Base-by-base conservation (phyloP, 2,888 invertebrate genomes). In the Tipula unca region DNA sequence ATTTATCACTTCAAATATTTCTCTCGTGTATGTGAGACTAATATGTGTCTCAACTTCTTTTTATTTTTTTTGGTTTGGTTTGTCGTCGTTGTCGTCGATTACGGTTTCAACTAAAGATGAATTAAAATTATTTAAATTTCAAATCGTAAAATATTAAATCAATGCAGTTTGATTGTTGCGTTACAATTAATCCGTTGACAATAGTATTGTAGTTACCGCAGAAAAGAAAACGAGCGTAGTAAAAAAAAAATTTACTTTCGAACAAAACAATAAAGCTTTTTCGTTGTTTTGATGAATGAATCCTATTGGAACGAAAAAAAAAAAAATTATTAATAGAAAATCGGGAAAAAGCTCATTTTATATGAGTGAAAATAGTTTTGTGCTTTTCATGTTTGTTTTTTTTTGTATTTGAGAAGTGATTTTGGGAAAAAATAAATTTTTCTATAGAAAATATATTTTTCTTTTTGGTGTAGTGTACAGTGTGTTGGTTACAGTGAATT, bases 271-370 rank as follows among this genome's bases (percentile, higher is more conserved):
- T 25, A 69, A 69, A 69, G 69, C 69, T 69, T 10, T 20, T 69
- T 69, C 25, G 69, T 69, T 69, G 69, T 69, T 69, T 69, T 69
- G 69, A 69, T 69, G 69, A 69, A 69, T 69, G 69, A 69, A 69
- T 48, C 48, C 17, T 17, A 48, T 17, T 32, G 32, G 32, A 32
- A 32, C 32, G 6, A 2, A 32, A 32, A 32, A 32, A 3, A 32
- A 32, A 32, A 3, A 32, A 32, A 32, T 6, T 54, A 48, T n/a
- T n/a, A n/a, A n/a, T n/a, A 48, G 17, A 54, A 17, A 69, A 25
- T 25, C 20, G 6, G 20, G 69, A 25, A n/a, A 69, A 69, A 69
- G 69, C 69, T 69, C 69, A 3, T 13, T 8, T 8, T 25, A n/a
- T 32, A 32, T 32, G 69, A 69, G 25, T 69, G 69, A 69, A 69